These are phyloP conservation scores for Hydrotaea cyrtoneurina DNA, from an alignment of 2,888 invertebrate genomes.

Conservation along the genomic window DNA sequence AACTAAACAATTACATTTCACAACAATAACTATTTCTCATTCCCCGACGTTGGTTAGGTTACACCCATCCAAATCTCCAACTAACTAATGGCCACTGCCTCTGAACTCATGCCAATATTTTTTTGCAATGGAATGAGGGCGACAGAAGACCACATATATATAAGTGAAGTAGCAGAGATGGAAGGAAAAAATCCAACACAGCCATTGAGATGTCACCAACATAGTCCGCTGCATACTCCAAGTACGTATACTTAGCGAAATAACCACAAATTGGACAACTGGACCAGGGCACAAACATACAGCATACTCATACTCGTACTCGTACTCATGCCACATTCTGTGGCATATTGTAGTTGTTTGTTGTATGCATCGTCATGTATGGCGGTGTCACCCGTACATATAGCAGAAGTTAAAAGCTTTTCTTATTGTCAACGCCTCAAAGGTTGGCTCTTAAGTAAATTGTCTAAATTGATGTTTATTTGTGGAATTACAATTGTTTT, in stretches of 20 bases:
- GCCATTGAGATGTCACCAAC: slow-evolving; percentile 27
- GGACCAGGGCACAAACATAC: neutral
- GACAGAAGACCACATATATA: neutral
- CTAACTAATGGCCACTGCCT: neutral
- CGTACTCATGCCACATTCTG: neutral
- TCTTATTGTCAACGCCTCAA: slow-evolving; percentile 34
- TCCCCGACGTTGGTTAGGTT: neutral
- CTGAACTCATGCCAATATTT: neutral
- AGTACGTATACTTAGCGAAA: slow-evolving; percentile 22
- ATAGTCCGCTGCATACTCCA: neutral
- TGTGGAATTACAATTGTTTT: slow-evolving; percentile 50
- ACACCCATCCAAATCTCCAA: neutral
- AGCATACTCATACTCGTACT: neutral
- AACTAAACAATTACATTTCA: neutral
- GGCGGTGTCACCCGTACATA: neutral
- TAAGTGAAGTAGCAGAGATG: neutral
- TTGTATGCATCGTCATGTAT: too few relatives aligned
- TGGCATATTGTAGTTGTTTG: neutral
- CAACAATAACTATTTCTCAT: neutral
- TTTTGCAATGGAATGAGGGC: neutral
- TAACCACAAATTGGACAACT: slow-evolving; percentile 28
- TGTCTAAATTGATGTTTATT: slow-evolving; percentile 65
- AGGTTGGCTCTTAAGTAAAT: slow-evolving; percentile 60
- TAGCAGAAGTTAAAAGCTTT: slow-evolving; percentile 48
- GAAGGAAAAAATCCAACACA: neutral